Conservation (phyloP, 2,888 invertebrate genomes). For the Pammene aurita region DNA sequence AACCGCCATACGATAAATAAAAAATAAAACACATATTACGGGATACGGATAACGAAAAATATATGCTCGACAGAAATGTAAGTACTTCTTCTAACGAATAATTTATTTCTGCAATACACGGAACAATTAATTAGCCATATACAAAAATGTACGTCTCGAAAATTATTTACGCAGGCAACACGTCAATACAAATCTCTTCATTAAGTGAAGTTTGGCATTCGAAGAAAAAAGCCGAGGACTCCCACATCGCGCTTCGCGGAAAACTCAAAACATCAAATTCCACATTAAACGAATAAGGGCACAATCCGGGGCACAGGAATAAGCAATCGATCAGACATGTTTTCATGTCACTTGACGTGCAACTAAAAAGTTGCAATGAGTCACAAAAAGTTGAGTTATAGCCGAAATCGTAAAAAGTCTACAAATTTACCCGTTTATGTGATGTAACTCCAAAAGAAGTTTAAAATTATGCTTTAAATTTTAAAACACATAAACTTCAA, state of each 20-base stretch:
- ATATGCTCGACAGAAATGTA: neutral
- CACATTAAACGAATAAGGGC: slow-evolving; percentile 70
- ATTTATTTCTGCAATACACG: slow-evolving; percentile 17
- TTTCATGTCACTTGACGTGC: slow-evolving; percentile 54
- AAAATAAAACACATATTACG: neutral
- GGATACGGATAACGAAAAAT: neutral
- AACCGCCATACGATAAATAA: too few relatives aligned
- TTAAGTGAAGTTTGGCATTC: slow-evolving; percentile 61
- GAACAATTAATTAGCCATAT: slow-evolving; percentile 43
- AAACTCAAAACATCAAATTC: slow-evolving; percentile 73
- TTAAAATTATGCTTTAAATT: too few relatives aligned
- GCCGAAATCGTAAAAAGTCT: slow-evolving; percentile 33
- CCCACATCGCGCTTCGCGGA: slow-evolving; percentile 77
- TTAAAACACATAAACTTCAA: neutral
- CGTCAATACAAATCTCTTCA: slow-evolving; percentile 75
- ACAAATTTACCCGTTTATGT: neutral
- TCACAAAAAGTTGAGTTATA: slow-evolving; percentile 42
- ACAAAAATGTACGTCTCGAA: slow-evolving; percentile 48
- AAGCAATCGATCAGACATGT: slow-evolving; percentile 55
- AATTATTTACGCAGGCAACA: slow-evolving; percentile 65
- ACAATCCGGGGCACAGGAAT: slow-evolving; percentile 23
- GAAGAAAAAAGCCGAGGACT: slow-evolving; percentile 65
- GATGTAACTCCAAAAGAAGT: slow-evolving; percentile 8
- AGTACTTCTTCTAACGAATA: slow-evolving; percentile 9
- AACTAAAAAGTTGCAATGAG: slow-evolving; percentile 33